These are phyloP conservation scores for Pollenia labialis DNA, from an alignment of 2,888 invertebrate species.

Conservation along the genomic window DNA sequence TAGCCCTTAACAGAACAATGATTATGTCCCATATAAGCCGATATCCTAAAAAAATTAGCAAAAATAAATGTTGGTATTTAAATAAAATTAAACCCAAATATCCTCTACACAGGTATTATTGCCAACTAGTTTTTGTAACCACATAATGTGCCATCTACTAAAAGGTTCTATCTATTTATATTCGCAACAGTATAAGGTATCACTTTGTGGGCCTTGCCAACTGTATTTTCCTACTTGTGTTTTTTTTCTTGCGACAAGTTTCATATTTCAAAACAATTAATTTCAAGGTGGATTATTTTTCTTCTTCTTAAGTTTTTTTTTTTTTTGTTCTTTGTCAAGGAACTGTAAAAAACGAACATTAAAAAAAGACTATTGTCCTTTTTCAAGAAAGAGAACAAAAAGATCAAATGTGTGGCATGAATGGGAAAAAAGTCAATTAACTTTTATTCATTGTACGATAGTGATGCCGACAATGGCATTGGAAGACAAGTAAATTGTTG, in stretches of 20 bases:
- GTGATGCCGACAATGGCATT: constrained; percentile 26
- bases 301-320: not conserved
- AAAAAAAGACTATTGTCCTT: constrained; percentile 50
- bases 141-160: too few species aligned
- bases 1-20: too few species aligned
- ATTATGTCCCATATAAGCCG: too few species aligned
- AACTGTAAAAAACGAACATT: not conserved
- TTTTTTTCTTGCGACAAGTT: not conserved
- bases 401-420: constrained; percentile 52
- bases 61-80: too few species aligned
- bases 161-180: too few species aligned
- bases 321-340: constrained; percentile 56
- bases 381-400: constrained; percentile 3
- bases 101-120: too few species aligned
- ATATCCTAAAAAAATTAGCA: too few species aligned
- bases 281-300: constrained; percentile 63
- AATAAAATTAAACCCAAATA: too few species aligned
- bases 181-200: too few species aligned
- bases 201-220: too few species aligned
- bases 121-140: too few species aligned
- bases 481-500: not conserved
- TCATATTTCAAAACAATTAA: constrained; percentile 50
- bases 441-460: constrained; percentile 9
- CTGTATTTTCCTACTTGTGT: too few species aligned
- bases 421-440: constrained; percentile 58